Percentiles rank a stretch among this genome's conserved stretches.
These are phyloP conservation scores for Sinocyclocheilus grahami DNA, from an alignment of 2,113 vertebrate species.

Conservation along the genomic window DNA sequence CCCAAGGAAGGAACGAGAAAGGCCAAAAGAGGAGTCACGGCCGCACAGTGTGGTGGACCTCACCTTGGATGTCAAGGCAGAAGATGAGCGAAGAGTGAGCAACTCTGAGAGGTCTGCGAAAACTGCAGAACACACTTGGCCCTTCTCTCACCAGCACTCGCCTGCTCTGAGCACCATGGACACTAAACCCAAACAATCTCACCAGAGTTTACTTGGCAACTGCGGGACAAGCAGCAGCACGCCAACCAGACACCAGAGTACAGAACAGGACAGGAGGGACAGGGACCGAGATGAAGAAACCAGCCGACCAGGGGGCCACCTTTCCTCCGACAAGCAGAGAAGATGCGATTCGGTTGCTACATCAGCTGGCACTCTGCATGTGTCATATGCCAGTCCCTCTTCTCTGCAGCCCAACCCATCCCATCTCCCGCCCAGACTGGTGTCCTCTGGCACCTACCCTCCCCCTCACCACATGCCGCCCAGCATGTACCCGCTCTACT, in stretches of 20 bases:
- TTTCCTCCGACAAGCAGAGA: conserved; percentile 73
- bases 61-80: conserved; percentile 79
- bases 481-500: conserved; percentile 80
- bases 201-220: conserved; percentile 76
- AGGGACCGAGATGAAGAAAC: conserved; percentile 84
- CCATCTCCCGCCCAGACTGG: conserved; percentile 57
- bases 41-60: conserved; percentile 81
- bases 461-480: conserved; percentile 74
- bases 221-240: conserved; percentile 70
- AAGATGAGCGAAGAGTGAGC: conserved; percentile 81
- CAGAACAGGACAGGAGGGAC: conserved; percentile 78
- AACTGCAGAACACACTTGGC: conserved; percentile 68
- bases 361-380: conserved; percentile 74
- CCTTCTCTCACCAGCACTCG: conserved; percentile 73
- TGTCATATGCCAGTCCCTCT: conserved; percentile 79
- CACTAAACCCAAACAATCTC: conserved; percentile 76
- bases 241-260: conserved; percentile 70
- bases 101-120: conserved; percentile 69
- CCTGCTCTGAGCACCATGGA: conserved; percentile 62
- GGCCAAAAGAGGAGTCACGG: conserved; percentile 74
- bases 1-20: conserved; percentile 76
- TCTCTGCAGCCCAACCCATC: conserved; percentile 69
- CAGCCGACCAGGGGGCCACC: conserved; percentile 64
- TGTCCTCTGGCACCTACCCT: conserved; percentile 68
- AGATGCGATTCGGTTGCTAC: conserved; percentile 77